These are phyloP conservation scores for Gallinago paraguaiae DNA, from an alignment of 2,113 vertebrate genomes.

Conservation along the genomic window DNA sequence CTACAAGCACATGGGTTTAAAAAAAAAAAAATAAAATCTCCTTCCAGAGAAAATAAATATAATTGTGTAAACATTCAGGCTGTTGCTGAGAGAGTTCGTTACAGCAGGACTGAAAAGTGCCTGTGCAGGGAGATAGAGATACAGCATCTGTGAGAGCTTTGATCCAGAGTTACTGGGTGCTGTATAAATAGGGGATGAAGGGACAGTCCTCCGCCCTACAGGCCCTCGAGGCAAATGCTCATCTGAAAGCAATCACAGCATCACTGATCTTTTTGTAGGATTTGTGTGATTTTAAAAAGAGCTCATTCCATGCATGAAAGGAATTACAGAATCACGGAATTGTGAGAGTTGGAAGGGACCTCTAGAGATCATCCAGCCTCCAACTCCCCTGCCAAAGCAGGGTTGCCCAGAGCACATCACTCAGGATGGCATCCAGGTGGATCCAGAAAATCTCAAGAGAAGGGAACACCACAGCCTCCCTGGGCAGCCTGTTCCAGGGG, in stretches of 20 bases:
- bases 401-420: too few relatives aligned
- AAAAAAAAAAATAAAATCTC: neutral
- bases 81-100: neutral
- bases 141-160: neutral
- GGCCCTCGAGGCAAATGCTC: neutral
- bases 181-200: neutral
- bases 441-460: too few relatives aligned
- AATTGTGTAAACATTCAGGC: neutral
- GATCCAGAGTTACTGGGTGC: neutral
- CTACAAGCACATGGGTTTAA: neutral
- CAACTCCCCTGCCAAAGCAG: too few relatives aligned
- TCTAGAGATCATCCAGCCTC: too few relatives aligned
- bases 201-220: neutral
- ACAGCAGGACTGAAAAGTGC: neutral
- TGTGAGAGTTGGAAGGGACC: too few relatives aligned
- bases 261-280: neutral
- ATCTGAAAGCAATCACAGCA: neutral
- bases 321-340: fast-evolving
- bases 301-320: neutral
- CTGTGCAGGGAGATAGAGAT: neutral
- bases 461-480: too few relatives aligned
- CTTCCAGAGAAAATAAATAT: neutral
- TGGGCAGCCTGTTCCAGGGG: too few relatives aligned
- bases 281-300: neutral
- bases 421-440: too few relatives aligned